A percentile compares a stretch with the other conserved stretches of the same genome.
phyloP scores from a whole-genome alignment of 2,888 invertebrate species.

The Platycheirus albimanus region DNA sequence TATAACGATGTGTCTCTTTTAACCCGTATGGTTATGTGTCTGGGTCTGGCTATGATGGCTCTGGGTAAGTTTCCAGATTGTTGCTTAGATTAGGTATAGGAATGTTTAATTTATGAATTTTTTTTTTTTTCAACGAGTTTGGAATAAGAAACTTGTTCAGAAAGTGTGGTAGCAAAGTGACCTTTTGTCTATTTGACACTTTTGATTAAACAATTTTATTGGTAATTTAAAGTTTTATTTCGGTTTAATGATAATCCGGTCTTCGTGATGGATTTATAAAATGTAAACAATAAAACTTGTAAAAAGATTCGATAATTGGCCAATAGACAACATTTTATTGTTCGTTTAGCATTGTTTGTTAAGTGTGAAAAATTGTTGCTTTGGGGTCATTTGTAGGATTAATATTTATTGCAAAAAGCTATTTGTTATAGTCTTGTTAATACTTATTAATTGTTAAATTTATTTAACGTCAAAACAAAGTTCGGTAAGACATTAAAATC shows the following conservation, averaged over 20 bases:
- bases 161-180: conserved; percentile 16
- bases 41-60: background rate
- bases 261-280: background rate
- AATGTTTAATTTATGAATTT: conserved; percentile 18
- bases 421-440: too few relatives aligned
- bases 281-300: conserved; percentile 1
- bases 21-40: background rate
- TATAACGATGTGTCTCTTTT: background rate
- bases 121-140: conserved; percentile 5
- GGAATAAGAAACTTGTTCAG: background rate
- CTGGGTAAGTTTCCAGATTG: conserved; percentile 1
- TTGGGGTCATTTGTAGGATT: too few relatives aligned
- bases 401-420: too few relatives aligned
- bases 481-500: too few relatives aligned
- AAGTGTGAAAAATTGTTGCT: background rate
- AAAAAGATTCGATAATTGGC: background rate
- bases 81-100: too few relatives aligned
- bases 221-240: conserved; percentile 13
- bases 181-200: background rate
- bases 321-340: background rate
- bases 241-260: conserved; percentile 18
- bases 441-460: too few relatives aligned
- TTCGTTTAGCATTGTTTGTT: background rate
- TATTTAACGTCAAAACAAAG: too few relatives aligned
- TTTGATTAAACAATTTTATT: conserved; percentile 6